These are phyloP conservation scores for Oryzias celebensis DNA, from an alignment of 2,113 vertebrate species.

Conservation along the genomic window DNA sequence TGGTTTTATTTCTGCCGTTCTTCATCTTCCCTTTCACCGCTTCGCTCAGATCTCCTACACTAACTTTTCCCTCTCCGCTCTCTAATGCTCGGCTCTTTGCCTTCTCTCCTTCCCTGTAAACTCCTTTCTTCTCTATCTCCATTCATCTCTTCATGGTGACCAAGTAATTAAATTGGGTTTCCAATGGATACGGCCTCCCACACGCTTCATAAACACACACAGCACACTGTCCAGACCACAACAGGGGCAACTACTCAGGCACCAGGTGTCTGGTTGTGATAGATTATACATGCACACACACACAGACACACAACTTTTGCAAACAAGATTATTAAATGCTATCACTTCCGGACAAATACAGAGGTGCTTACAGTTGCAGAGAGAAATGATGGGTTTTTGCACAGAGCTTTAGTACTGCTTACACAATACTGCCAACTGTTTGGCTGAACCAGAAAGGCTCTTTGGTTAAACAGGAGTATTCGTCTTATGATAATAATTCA, in stretches of 20 bases:
- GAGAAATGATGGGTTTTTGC: no score
- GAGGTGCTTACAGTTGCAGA: no score
- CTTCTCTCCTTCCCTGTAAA: neutral
- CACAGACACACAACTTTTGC: slow-evolving; percentile 8
- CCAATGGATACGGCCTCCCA: slow-evolving; percentile 46
- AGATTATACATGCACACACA: slow-evolving; percentile 32
- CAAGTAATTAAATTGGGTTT: slow-evolving; percentile 62
- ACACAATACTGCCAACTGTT: no score
- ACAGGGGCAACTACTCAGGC: slow-evolving; percentile 30
- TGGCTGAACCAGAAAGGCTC: no score
- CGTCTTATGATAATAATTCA: no score
- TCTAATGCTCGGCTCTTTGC: neutral
- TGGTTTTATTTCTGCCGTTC: neutral
- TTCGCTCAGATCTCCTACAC: neutral
- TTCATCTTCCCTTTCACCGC: no score
- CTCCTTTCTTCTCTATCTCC: neutral
- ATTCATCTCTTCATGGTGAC: slow-evolving; percentile 42
- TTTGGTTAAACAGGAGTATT: no score
- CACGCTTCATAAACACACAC: slow-evolving; percentile 30
- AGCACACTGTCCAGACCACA: slow-evolving; percentile 16
- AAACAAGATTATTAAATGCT: slow-evolving; percentile 2
- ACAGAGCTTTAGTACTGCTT: no score
- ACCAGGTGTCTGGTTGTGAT: slow-evolving; percentile 56
- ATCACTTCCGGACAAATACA: neutral
- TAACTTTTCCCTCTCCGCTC: neutral